Conservation (phyloP, 92 coral and sea anemone species). For the Paramuricea clavata region DNA sequence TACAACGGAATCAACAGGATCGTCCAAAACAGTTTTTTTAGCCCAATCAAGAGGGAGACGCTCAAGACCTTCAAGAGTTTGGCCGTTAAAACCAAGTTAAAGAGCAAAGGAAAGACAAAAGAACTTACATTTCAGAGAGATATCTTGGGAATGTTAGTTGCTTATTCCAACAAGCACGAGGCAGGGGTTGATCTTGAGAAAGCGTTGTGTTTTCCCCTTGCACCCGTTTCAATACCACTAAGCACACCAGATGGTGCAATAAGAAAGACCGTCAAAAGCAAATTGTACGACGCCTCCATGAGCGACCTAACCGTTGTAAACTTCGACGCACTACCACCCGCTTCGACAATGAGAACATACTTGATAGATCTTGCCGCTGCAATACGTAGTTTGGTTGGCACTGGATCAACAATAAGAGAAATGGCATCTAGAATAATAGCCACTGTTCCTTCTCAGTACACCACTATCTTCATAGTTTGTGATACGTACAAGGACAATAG, state of each 20-base stretch:
- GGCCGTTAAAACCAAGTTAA: neutral
- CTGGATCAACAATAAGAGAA: constrained; percentile 18
- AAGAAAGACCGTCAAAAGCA: neutral
- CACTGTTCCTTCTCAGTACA: constrained; percentile 18
- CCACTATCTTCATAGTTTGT: constrained; percentile 6
- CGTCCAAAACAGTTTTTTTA: neutral
- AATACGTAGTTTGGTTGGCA: neutral
- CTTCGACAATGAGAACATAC: neutral
- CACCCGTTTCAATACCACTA: neutral
- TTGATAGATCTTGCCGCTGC: neutral
- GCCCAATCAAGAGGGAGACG: neutral
- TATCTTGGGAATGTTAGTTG: neutral
- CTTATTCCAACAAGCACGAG: neutral
- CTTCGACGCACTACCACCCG: neutral
- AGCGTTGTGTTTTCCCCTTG: neutral
- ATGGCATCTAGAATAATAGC: constrained; percentile 1
- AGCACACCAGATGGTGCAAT: neutral
- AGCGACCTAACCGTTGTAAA: neutral
- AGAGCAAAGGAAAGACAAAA: neutral
- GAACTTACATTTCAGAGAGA: neutral
- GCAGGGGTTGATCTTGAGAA: neutral
- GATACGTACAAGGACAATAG: constrained; percentile 16
- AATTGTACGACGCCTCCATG: neutral
- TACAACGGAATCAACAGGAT: constrained; percentile 14
- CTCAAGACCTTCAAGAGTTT: neutral